Base-by-base conservation (phyloP, 2,888 invertebrate genomes). In the Elysia crispata region DNA sequence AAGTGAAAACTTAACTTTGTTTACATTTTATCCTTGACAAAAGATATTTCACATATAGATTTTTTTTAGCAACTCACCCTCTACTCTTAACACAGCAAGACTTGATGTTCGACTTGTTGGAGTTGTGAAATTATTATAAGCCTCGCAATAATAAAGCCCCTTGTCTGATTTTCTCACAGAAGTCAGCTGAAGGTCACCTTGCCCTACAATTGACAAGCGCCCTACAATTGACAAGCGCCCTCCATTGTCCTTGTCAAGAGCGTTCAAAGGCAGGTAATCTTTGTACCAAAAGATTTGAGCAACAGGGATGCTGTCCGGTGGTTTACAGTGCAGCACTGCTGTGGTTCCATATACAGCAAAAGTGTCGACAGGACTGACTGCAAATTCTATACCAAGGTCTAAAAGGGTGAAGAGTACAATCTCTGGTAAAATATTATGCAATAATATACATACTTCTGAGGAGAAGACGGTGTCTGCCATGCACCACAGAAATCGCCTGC, bases 201-300 rank as follows among this genome's bases (percentile, higher is more conserved):
- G 41, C 3, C 5, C 41, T 41, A 41, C 11, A 41, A 41, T 41
- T 41, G 41, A 41, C 41, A 41, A 41, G 11, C 41, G 41, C 41
- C 41, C 41, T 41, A 3, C 11, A 28, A n/a, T n/a, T n/a, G 41
- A 41, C 41, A 41, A 41, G 11, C 41, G 41, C 41, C 41, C 41
- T 41, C 41, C 11, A 28, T 67, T 66, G 25, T 83, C 84, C 23
- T 74, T 76, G n/a, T 86, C 80, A 5, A 67, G 70, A 30, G 80
- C 60, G 8, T 31, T 66, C 76, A 90, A 69, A 28, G 86, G 84
- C 1, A 81, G 76, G 79, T 85, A 86, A 83, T 88, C 85, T 76
- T 88, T 90, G 84, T 89, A 92, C 92, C 92, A 92, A 28, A 86
- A 86, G 74, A 91, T 86, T 23, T 82, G 83, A 18, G 91, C 91